Evolutionary conservation across 1,140 invertebrate species (phyloP).

Genomic region (Atopsyche davidsoni): DNA sequence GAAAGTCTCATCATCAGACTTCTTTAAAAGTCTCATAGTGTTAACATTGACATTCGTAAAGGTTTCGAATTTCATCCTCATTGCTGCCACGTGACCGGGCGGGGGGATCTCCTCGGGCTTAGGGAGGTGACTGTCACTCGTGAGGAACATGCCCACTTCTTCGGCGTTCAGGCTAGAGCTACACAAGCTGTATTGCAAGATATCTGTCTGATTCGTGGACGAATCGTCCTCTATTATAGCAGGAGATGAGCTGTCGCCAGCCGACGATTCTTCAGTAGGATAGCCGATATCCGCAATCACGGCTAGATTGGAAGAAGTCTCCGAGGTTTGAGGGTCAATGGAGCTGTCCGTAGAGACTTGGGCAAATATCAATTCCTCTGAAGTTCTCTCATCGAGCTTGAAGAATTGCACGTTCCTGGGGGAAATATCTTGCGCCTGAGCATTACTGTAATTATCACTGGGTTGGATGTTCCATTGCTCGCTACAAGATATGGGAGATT

Average conservation of each 20-base stretch:
- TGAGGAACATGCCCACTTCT: conserved; percentile 8
- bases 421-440: no score
- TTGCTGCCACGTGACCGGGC: conserved; percentile 46
- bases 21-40: conserved; percentile 26
- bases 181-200: conserved; percentile 19
- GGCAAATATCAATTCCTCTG: no score
- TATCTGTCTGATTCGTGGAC: conserved; percentile 16
- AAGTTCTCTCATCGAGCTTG: neutral
- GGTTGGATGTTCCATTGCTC: no score
- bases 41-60: conserved; percentile 36
- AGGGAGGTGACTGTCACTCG: conserved; percentile 19
- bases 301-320: neutral
- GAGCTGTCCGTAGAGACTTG: conserved; percentile 9
- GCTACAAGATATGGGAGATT: no score
- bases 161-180: conserved; percentile 18
- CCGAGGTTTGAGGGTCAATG: conserved; percentile 5
- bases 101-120: conserved; percentile 26
- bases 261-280: conserved; percentile 7
- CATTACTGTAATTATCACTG: no score
- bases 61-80: conserved; percentile 45
- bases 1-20: conserved; percentile 23
- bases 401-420: no score
- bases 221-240: conserved; percentile 19
- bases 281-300: neutral
- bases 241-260: conserved; percentile 13